These are phyloP conservation scores for Xenopus tropicalis DNA, from an alignment of 2,113 vertebrate genomes.

Conservation along the genomic window DNA sequence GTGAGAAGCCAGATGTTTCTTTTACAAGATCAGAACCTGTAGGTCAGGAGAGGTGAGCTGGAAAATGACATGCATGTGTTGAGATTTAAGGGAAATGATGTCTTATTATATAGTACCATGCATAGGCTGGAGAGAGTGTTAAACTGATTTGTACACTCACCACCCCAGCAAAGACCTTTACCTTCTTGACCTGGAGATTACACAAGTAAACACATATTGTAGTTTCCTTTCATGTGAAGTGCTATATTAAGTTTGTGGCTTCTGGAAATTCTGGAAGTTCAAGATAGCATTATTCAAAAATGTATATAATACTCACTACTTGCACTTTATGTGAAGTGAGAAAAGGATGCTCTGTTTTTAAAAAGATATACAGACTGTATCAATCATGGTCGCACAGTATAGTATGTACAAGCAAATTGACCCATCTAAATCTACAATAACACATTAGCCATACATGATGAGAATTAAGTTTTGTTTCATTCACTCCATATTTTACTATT, in stretches of 20 bases:
- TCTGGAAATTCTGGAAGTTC: not conserved
- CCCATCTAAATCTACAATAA: too few relatives aligned
- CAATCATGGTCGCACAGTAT: too few relatives aligned
- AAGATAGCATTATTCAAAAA: too few relatives aligned
- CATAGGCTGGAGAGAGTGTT: not conserved
- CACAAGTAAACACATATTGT: not conserved
- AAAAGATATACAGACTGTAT: too few relatives aligned
- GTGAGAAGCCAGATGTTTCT: slow-evolving; percentile 59
- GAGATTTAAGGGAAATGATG: not conserved
- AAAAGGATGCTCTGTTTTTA: too few relatives aligned
- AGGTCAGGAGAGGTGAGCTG: slow-evolving; percentile 49
- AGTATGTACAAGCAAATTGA: too few relatives aligned
- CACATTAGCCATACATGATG: too few relatives aligned
- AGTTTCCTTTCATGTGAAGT: not conserved
- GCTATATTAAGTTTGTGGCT: not conserved
- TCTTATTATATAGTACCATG: not conserved
- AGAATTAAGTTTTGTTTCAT: too few relatives aligned
- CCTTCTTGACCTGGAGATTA: not conserved
- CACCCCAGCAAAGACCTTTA: not conserved
- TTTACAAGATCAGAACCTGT: slow-evolving; percentile 52
- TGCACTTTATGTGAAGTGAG: too few relatives aligned
- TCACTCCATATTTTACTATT: too few relatives aligned
- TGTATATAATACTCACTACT: too few relatives aligned
- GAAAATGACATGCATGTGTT: slow-evolving; percentile 24
- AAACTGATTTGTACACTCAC: not conserved